Evolutionary conservation across 35 echinoderm and acorn worm species (phyloP), one percentile per base, ranked within the genome.

Genomic region (Apostichopus japonicus): DNA sequence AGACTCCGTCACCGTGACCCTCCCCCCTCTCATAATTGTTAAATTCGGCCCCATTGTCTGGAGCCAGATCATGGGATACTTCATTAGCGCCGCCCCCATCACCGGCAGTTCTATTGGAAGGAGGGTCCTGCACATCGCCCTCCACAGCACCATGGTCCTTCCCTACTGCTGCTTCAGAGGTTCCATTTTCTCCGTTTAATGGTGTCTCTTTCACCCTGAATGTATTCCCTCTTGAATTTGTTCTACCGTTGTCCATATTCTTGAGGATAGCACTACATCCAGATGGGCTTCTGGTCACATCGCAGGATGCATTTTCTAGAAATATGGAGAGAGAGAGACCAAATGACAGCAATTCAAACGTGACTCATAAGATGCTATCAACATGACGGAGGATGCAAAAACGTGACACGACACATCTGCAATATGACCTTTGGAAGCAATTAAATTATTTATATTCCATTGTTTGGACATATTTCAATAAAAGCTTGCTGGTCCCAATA

Each of bases 151-250:
- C 23, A 15, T 65, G n/a, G 1, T 54, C 83, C 10, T 57, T 73
- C 19, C 81, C 80, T n/a, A 62, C 9, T 55, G 15, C 4, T 10
- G 73, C 8, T 17, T 91, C 89, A 33, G 70, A 76, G 55, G 80
- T 78, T 71, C 72, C 72, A 24, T 24, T 88, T 61, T 91, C 70
- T 51, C 67, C 88, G 16, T 25, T 80, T 58, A 79, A 65, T 25
- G 56, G 73, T 6, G 54, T 92, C 77, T 56, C 90, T 55, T 7
- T 54, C 6, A 22, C 78, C 59, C 10, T 92, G 19, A 55, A 81
- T 88, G 71, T 23, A 4, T 55, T 75, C 71, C 71, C 17, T 75
- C n/a, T 75, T 23, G n/a, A 75, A 75, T 75, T n/a, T 75, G 6
- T 75, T 6, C 17, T 23, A 75, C 21, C 16, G 71, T 23, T 4